Conservation (phyloP, 2,113 vertebrate genomes). For the Cepphus grylle region DNA sequence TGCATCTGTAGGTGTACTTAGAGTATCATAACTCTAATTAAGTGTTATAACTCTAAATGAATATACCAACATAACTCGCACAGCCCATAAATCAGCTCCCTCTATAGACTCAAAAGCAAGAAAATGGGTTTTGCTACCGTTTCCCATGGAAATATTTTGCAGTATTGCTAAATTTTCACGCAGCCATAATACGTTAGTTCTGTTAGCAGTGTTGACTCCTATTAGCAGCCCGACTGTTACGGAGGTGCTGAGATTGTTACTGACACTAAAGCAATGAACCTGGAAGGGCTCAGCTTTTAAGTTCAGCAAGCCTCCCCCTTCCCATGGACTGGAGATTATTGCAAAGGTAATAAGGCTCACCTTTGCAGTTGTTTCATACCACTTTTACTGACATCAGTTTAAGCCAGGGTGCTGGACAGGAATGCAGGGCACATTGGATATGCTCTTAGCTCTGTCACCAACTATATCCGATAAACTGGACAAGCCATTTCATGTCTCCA, state of each 20-base stretch:
- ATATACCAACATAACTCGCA: background rate
- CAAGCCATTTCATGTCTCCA: background rate
- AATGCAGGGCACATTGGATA: background rate
- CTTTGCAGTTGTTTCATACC: background rate
- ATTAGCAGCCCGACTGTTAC: rapidly evolving
- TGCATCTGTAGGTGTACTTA: background rate
- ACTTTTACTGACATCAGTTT: background rate
- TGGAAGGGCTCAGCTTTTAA: background rate
- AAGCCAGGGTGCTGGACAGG: background rate
- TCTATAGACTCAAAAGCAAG: background rate
- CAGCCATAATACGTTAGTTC: background rate
- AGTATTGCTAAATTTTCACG: background rate
- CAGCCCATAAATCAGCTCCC: background rate
- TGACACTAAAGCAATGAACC: background rate
- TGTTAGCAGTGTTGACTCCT: background rate
- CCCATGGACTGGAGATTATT: background rate
- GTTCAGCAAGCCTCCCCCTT: background rate
- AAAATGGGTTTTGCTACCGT: background rate
- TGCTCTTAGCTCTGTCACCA: background rate
- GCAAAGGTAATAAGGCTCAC: background rate
- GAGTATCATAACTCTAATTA: background rate
- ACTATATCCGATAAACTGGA: background rate
- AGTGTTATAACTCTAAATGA: background rate
- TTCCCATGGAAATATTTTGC: background rate
- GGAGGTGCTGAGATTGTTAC: background rate